Evolutionary conservation across 2,113 vertebrate genomes (phyloP).

Genomic region (Neotragus pygmaeus): DNA sequence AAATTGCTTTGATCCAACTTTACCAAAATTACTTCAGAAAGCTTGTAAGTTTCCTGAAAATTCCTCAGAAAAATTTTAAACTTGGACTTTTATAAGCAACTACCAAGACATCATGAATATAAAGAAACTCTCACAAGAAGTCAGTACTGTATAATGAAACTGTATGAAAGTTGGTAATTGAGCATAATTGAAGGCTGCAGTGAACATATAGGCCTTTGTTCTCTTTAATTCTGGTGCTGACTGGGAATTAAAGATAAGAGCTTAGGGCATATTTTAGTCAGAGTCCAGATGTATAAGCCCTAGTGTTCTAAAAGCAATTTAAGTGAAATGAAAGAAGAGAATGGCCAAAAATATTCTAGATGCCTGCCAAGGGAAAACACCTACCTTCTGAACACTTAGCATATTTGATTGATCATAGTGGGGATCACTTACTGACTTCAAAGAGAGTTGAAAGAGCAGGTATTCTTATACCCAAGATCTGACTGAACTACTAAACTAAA

Average conservation of each 20-base stretch:
- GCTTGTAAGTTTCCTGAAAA: slow-evolving; percentile 28
- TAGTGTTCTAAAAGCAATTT: slow-evolving; percentile 29
- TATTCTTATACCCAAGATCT: not conserved
- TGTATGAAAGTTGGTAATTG: slow-evolving; percentile 49
- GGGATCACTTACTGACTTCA: not conserved
- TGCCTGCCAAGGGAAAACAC: not conserved
- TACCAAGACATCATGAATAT: slow-evolving; percentile 30
- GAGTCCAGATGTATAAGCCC: slow-evolving; percentile 34
- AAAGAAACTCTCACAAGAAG: slow-evolving; percentile 55
- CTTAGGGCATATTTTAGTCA: slow-evolving; percentile 44
- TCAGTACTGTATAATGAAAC: slow-evolving; percentile 43
- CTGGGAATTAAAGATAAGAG: slow-evolving; percentile 38
- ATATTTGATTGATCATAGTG: not conserved
- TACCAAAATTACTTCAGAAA: slow-evolving; percentile 45
- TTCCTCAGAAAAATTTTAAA: slow-evolving; percentile 32
- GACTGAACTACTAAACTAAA: not conserved
- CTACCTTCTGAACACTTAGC: not conserved
- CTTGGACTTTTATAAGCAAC: slow-evolving; percentile 35
- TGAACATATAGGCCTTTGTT: slow-evolving; percentile 60
- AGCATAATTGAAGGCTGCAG: slow-evolving; percentile 59
- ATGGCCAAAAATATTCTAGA: not conserved
- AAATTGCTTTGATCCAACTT: not conserved
- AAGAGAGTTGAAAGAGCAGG: not conserved
- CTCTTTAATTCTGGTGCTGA: slow-evolving; percentile 40
- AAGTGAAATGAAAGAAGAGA: slow-evolving; percentile 26